Conservation (phyloP, 2,888 invertebrate species). For the Cerceris rybyensis region DNA sequence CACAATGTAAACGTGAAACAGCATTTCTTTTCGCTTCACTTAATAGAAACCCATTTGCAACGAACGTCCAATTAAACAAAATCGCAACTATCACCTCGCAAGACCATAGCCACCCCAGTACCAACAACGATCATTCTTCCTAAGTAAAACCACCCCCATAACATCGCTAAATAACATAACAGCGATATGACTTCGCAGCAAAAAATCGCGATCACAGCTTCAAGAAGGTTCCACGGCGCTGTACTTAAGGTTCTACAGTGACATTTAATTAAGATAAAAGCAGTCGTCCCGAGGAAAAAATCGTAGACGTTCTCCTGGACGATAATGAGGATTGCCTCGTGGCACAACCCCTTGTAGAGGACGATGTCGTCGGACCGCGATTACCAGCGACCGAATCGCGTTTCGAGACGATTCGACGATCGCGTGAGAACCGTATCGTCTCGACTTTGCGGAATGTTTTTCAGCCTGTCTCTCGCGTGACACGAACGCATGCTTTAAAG, state of each 20-base stretch:
- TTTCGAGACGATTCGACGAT: neutral
- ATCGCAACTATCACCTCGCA: constrained; percentile 20
- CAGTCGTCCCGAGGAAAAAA: constrained; percentile 51
- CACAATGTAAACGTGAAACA: too few relatives aligned
- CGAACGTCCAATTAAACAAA: constrained; percentile 45
- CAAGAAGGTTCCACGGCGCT: constrained; percentile 9
- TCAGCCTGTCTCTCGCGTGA: too few relatives aligned
- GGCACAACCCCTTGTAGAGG: neutral
- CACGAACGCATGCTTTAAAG: too few relatives aligned
- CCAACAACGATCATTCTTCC: constrained; percentile 10
- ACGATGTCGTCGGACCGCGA: constrained; percentile 14
- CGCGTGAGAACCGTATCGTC: too few relatives aligned
- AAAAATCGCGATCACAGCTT: constrained; percentile 11
- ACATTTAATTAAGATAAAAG: constrained; percentile 72
- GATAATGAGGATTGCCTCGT: constrained; percentile 11
- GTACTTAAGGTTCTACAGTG: constrained; percentile 49
- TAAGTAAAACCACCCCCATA: constrained; percentile 12
- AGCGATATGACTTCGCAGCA: constrained; percentile 33
- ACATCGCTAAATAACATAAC: constrained; percentile 27
- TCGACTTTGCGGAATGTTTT: too few relatives aligned
- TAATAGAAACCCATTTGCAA: constrained; percentile 25
- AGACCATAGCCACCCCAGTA: neutral
- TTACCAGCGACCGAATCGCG: neutral
- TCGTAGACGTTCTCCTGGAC: constrained; percentile 29
- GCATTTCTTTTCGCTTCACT: too few relatives aligned